phyloP scores from a whole-genome alignment of 2,113 vertebrate species.

The Furnarius figulus region DNA sequence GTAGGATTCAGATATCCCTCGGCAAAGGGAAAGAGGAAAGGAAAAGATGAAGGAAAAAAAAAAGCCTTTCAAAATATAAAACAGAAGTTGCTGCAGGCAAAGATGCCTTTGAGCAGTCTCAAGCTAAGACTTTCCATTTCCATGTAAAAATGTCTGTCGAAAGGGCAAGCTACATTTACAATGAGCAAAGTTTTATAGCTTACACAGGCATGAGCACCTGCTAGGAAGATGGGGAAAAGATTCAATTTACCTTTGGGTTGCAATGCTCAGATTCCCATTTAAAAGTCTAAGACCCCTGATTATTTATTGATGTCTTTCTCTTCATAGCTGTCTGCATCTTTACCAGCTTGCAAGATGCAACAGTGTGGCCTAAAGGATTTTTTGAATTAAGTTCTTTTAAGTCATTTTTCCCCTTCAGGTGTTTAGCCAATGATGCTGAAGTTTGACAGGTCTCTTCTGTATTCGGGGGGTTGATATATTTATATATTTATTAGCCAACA shows the following conservation, averaged over 20 bases:
- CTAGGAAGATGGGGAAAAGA: constrained; percentile 68
- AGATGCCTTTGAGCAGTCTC: constrained; percentile 43
- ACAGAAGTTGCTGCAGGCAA: constrained; percentile 47
- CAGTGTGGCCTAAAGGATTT: constrained; percentile 85
- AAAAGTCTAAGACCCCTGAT: constrained; percentile 92
- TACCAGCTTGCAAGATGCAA: constrained; percentile 72
- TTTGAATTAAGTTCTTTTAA: constrained; percentile 87
- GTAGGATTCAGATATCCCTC: constrained; percentile 42
- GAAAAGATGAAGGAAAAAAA: background rate
- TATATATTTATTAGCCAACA: constrained; percentile 13
- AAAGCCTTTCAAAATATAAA: constrained; percentile 32
- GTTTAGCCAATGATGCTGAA: constrained; percentile 33
- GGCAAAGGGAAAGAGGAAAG: constrained; percentile 33
- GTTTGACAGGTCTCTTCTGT: constrained; percentile 40
- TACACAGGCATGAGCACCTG: constrained; percentile 50
- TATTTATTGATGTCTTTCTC: constrained; percentile 97
- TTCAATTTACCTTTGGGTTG: constrained; percentile 88
- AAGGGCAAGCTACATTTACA: constrained; percentile 69
- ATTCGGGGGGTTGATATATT: background rate
- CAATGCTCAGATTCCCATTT: constrained; percentile 91
- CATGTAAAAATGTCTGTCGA: constrained; percentile 70
- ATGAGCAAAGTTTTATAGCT: constrained; percentile 61
- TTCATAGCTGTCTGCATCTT: constrained; percentile 82
- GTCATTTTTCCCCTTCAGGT: constrained; percentile 75
- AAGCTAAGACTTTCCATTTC: constrained; percentile 71